Conservation (phyloP, 2,888 invertebrate species). For the Brenthis hecate region DNA sequence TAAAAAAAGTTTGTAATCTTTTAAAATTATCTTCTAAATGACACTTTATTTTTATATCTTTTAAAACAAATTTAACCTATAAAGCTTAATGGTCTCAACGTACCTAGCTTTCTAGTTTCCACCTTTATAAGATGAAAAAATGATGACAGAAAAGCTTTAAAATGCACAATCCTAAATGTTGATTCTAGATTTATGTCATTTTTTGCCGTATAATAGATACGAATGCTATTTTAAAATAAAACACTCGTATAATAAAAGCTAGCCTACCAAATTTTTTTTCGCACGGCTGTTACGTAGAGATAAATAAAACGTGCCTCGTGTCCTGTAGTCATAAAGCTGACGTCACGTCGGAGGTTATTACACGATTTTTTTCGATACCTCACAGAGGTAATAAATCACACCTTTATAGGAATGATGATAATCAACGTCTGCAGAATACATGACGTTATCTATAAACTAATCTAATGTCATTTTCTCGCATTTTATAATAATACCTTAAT, state of each 20-base stretch:
- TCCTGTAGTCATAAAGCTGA: constrained; percentile 26
- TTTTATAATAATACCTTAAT: too few relatives aligned
- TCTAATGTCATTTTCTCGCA: neutral
- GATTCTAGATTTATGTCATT: too few relatives aligned
- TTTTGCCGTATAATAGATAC: too few relatives aligned
- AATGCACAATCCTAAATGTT: too few relatives aligned
- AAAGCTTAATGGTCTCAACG: too few relatives aligned
- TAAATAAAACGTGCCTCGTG: constrained; percentile 31
- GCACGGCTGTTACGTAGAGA: constrained; percentile 12
- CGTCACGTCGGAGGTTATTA: constrained; percentile 35
- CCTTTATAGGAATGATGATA: constrained; percentile 31
- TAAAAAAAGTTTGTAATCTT: too few relatives aligned
- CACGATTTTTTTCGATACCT: constrained; percentile 35
- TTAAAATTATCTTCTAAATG: too few relatives aligned
- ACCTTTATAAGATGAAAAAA: too few relatives aligned
- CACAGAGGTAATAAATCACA: constrained; percentile 39
- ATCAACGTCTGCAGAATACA: constrained; percentile 22
- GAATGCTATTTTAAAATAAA: neutral
- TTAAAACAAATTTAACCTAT: too few relatives aligned
- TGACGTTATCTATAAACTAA: constrained; percentile 21
- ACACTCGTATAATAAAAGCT: constrained; percentile 8
- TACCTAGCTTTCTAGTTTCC: too few relatives aligned
- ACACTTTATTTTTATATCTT: too few relatives aligned
- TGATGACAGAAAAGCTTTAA: too few relatives aligned
- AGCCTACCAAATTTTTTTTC: neutral